These are phyloP conservation scores for Cervus canadensis DNA, from an alignment of 2,113 vertebrate species.

Conservation along the genomic window DNA sequence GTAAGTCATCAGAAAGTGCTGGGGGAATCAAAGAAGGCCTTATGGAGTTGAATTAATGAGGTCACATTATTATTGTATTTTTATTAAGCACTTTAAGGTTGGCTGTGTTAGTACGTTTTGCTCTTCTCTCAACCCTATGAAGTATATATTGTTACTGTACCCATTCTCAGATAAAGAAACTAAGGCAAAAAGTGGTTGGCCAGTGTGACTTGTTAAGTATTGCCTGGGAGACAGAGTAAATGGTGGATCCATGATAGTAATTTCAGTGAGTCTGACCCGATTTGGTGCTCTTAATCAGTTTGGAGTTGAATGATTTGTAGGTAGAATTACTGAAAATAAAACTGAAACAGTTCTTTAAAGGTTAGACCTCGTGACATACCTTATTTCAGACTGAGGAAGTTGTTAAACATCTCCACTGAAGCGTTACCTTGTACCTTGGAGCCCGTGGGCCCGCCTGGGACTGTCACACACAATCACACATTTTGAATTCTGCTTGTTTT, in stretches of 20 bases:
- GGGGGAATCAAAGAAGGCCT: neutral
- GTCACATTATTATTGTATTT: neutral
- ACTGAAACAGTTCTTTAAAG: neutral
- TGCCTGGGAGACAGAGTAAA: neutral
- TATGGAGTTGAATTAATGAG: neutral
- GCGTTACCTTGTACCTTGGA: neutral
- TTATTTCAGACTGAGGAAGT: neutral
- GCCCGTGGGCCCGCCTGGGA: neutral
- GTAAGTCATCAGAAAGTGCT: neutral
- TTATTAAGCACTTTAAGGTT: no score
- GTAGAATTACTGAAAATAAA: neutral
- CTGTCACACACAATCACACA: fast-evolving
- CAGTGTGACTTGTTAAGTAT: neutral
- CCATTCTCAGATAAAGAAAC: neutral
- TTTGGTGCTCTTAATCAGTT: neutral
- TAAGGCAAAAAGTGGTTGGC: neutral
- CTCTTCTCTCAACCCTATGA: neutral
- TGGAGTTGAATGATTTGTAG: neutral
- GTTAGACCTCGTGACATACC: neutral
- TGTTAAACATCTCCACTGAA: neutral
- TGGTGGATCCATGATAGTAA: neutral
- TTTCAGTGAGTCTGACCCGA: neutral
- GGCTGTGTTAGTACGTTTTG: neutral
- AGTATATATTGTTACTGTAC: neutral
- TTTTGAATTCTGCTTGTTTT: neutral